A percentile compares a stretch with the other conserved stretches of the same genome.
Evolutionary conservation across 2,113 vertebrate species (phyloP).

Genomic region (Nyctereutes procyonoides): DNA sequence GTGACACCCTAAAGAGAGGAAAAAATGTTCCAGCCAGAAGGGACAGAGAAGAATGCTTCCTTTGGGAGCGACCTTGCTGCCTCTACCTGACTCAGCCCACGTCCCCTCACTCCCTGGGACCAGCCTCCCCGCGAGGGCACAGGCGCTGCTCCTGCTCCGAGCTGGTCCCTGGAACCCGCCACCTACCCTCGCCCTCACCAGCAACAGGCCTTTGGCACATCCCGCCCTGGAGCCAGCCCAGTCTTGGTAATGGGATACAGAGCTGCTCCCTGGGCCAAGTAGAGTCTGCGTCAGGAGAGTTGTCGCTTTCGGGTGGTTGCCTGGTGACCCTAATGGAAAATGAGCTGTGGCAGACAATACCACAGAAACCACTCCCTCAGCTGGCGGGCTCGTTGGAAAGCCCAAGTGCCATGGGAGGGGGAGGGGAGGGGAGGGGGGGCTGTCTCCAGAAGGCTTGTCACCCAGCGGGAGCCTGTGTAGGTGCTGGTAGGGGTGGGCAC

Average conservation of each 20-base stretch:
- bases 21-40: not conserved
- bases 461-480: not conserved
- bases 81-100: not conserved
- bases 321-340: slow-evolving; percentile 79
- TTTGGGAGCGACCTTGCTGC: not conserved
- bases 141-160: too few species aligned
- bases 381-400: slow-evolving; percentile 62
- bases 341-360: slow-evolving; percentile 52
- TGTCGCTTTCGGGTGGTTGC: slow-evolving; percentile 74
- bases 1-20: not conserved
- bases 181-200: not conserved
- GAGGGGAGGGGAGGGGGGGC: not conserved
- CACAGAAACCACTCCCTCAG: slow-evolving; percentile 75
- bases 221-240: slow-evolving; percentile 33
- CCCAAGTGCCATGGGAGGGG: not conserved
- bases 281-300: slow-evolving; percentile 63
- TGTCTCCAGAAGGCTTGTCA: not conserved
- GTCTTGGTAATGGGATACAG: slow-evolving; percentile 21
- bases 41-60: not conserved
- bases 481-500: not conserved
- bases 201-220: not conserved
- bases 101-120: not conserved
- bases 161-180: not conserved
- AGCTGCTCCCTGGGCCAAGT: not conserved
- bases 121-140: not conserved